Conservation (phyloP, 2,888 invertebrate species). For the Drosophila pseudotakahashii region DNA sequence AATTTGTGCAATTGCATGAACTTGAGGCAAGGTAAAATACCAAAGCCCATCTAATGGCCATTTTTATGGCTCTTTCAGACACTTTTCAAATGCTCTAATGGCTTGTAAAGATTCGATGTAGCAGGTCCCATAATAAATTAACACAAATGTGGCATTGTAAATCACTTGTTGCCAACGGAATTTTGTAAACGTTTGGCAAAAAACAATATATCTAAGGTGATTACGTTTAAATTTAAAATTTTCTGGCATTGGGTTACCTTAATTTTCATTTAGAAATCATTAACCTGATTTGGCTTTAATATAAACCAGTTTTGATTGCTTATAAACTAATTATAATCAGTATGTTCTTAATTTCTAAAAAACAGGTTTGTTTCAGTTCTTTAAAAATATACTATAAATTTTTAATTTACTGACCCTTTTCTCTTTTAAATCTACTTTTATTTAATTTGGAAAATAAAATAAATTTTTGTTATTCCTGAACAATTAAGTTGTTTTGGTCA, state of each 20-base stretch:
- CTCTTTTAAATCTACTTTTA: neutral
- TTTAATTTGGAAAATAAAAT: neutral
- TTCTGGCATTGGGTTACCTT: neutral
- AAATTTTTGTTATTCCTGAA: neutral
- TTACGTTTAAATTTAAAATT: neutral
- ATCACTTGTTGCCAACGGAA: neutral
- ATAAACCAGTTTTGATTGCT: neutral
- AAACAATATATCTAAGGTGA: neutral
- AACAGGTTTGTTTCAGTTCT: too few relatives aligned
- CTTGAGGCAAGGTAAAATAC: constrained; percentile 40
- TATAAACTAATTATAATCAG: neutral
- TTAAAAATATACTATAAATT: too few relatives aligned
- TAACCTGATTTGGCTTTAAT: neutral
- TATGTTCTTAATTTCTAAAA: too few relatives aligned
- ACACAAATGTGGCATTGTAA: constrained; percentile 22
- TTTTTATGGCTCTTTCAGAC: constrained; percentile 33
- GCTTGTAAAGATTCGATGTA: constrained; percentile 36
- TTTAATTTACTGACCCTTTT: too few relatives aligned
- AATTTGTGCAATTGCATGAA: constrained; percentile 31
- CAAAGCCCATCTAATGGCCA: constrained; percentile 21
- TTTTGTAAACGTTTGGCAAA: neutral
- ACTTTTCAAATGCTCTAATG: constrained; percentile 55
- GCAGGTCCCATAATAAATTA: constrained; percentile 33
- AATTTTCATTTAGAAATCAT: neutral
- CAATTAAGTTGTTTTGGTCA: constrained; percentile 37